A percentile compares a stretch with the other conserved stretches of the same genome.
These are phyloP conservation scores for Leucoma salicis DNA, from an alignment of 2,888 invertebrate genomes.

Conservation along the genomic window DNA sequence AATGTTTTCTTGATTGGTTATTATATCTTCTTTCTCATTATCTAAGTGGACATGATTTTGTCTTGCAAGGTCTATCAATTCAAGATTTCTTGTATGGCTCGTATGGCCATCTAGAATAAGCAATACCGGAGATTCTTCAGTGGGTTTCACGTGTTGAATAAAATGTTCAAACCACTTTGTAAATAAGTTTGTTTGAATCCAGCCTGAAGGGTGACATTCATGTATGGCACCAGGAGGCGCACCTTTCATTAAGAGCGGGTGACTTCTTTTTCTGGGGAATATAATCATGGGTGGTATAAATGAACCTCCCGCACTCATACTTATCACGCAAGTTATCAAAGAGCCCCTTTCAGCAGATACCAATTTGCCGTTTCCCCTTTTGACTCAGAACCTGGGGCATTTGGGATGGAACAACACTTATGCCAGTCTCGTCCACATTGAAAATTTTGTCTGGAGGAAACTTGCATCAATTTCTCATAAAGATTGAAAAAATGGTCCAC, in stretches of 20 bases:
- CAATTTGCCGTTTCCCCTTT: no score
- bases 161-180: slow-evolving; percentile 50
- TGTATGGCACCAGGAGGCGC: slow-evolving; percentile 21
- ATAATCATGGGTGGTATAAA: slow-evolving; percentile 33
- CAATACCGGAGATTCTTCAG: background rate
- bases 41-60: slow-evolving; percentile 11
- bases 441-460: no score
- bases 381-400: no score
- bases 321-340: no score
- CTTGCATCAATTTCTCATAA: no score
- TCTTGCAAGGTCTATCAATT: slow-evolving; percentile 2
- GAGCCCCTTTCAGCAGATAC: no score
- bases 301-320: slow-evolving; percentile 25
- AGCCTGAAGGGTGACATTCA: slow-evolving; percentile 4
- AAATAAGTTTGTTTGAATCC: slow-evolving; percentile 18
- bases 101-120: slow-evolving; percentile 6
- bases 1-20: slow-evolving; percentile 11
- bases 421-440: no score
- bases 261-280: slow-evolving; percentile 25
- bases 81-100: slow-evolving; percentile 7
- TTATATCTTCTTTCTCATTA: no score
- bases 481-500: slow-evolving; percentile 13
- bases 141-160: slow-evolving; percentile 14
- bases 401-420: no score
- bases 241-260: slow-evolving; percentile 23